These are phyloP conservation scores for Ginglymostoma cirratum DNA, from an alignment of 2,113 vertebrate species.

Conservation along the genomic window DNA sequence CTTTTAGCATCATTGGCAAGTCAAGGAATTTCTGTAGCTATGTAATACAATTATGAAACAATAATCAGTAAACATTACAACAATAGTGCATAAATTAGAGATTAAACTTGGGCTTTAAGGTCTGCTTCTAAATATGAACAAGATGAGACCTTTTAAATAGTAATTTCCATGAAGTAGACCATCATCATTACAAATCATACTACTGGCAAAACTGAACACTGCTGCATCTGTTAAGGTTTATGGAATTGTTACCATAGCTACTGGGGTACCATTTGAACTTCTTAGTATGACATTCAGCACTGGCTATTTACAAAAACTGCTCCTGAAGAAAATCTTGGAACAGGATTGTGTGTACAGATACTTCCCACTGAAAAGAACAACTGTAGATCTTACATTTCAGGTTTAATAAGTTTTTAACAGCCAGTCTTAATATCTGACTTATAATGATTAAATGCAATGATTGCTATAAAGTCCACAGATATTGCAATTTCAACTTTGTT, in stretches of 20 bases:
- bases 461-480: neutral
- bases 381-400: neutral
- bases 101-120: neutral
- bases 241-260: slow-evolving; percentile 40
- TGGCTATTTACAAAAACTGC: neutral
- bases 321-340: neutral
- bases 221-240: slow-evolving; percentile 41
- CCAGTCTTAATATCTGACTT: neutral
- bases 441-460: neutral
- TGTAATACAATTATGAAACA: neutral
- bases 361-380: neutral
- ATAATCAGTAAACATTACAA: neutral
- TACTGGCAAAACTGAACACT: slow-evolving; percentile 39
- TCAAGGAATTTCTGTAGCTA: neutral
- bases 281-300: neutral
- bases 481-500: neutral
- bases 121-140: neutral
- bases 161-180: neutral
- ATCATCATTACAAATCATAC: neutral
- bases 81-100: neutral
- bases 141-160: neutral
- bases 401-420: neutral
- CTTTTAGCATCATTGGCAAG: neutral
- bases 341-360: neutral
- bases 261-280: neutral